A percentile compares a stretch with the other conserved stretches of the same genome.
Evolutionary conservation across 2,888 invertebrate genomes (phyloP).

Genomic region (Ichneumoninae sp.): DNA sequence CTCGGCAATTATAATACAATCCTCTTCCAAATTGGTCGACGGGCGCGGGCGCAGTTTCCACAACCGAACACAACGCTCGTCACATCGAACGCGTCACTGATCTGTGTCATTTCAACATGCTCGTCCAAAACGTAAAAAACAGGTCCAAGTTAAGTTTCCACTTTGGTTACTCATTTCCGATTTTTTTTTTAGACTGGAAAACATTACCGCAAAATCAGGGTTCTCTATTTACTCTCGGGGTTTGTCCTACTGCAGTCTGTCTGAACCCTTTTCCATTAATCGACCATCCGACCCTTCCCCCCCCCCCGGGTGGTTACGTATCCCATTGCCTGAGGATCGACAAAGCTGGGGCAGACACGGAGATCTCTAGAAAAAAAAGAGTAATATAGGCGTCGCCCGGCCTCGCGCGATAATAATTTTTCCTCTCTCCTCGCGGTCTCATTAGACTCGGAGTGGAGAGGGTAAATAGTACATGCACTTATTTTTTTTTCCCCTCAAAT

Average conservation of each 20-base stretch:
- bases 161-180: too few species aligned
- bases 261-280: conserved; percentile 19
- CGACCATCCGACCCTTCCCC: conserved; percentile 38
- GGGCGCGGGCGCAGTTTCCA: conserved; percentile 48
- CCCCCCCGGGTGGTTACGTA: background rate
- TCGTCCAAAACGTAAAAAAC: background rate
- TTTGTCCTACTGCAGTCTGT: conserved; percentile 6
- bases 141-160: too few species aligned
- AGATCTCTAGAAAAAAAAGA: background rate
- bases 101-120: background rate
- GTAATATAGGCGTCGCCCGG: background rate
- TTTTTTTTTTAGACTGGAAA: background rate
- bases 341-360: background rate
- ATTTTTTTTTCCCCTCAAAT: conserved; percentile 15
- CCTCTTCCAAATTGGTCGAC: conserved; percentile 80
- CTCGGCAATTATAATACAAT: conserved; percentile 81
- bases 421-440: conserved; percentile 16
- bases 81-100: background rate
- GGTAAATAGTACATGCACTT: conserved; percentile 45
- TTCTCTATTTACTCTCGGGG: conserved; percentile 24
- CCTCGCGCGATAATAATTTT: background rate
- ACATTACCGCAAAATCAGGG: conserved; percentile 42
- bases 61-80: background rate
- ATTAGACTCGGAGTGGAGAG: conserved; percentile 61
- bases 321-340: background rate